Base-by-base conservation (phyloP, 2,888 invertebrate genomes). In the Muscina levida region DNA sequence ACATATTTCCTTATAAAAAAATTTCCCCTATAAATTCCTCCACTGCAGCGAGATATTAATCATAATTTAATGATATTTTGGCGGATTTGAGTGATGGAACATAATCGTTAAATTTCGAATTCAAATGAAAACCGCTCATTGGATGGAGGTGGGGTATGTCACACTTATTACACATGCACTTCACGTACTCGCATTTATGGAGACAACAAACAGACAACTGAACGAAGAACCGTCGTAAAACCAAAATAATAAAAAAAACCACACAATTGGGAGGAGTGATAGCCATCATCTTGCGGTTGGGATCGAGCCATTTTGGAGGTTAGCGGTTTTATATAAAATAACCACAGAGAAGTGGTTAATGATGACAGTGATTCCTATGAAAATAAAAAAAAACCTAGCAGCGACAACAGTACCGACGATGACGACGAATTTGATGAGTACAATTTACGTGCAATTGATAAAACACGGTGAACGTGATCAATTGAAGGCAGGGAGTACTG, bases 211-310 rank as follows among this genome's bases (percentile, higher is more conserved):
- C 31, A 8, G 31, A 5, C 31, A 8, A 31, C 8, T 31, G 31
- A 74, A 39, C 59, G 39, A 31, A 31, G 31, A 31, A 31, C 31
- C n/a, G n/a, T n/a, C n/a, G n/a, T n/a, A n/a, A n/a, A n/a, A 68
- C 46, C 57, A 71, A 79, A 79, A 59, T 67, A 51, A 48, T 72
- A 73, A 57, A 62, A 71, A 26, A 22, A 53, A 22, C 17, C 39
- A 56, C 42, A 48, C 37, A 65, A 26, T 44, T 57, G 57, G 53
- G 71, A 73, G 76, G 73, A 74, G 67, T 77, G 77, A 77, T 81
- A 81, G 74, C 71, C 62, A 81, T 74, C 62, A 81, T 74, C 71
- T 77, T 77, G 81, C 67, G 77, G 81, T 81, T 77, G 73, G 46
- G 15, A 8, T 22, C 13, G 6, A 13, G 44, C 10, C 22, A 5